Conservation (phyloP, 2,797 vertebrate species). For the Hydrophis major region DNA sequence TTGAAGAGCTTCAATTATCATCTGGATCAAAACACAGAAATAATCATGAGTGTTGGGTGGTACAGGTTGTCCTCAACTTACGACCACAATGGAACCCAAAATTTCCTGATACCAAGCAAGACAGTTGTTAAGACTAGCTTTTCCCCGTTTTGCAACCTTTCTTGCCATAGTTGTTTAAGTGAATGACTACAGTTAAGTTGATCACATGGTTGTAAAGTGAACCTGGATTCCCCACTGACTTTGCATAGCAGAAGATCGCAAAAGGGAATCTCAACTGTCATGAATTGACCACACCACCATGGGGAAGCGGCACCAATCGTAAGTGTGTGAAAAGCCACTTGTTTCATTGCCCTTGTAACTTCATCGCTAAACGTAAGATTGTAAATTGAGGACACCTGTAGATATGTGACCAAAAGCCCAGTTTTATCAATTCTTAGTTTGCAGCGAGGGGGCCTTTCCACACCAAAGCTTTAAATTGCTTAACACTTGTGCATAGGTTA, state of each 20-base stretch:
- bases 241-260: background rate
- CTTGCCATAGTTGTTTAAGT: background rate
- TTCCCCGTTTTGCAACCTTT: background rate
- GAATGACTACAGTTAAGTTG: background rate
- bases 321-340: background rate
- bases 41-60: accelerated
- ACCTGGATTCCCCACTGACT: background rate
- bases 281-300: background rate
- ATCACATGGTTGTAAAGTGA: background rate
- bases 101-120: background rate
- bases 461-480: background rate
- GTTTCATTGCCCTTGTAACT: background rate
- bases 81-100: background rate
- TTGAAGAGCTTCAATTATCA: conserved; percentile 83
- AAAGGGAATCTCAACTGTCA: background rate
- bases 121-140: background rate
- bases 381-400: background rate
- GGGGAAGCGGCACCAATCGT: background rate
- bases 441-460: background rate
- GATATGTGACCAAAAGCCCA: background rate
- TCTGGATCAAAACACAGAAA: conserved; percentile 70
- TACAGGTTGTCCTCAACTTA: accelerated
- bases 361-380: background rate
- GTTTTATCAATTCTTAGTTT: background rate
- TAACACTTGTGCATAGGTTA: background rate